Base-by-base conservation (phyloP, 2,888 invertebrate species). In the Acrobeloides nanus region DNA sequence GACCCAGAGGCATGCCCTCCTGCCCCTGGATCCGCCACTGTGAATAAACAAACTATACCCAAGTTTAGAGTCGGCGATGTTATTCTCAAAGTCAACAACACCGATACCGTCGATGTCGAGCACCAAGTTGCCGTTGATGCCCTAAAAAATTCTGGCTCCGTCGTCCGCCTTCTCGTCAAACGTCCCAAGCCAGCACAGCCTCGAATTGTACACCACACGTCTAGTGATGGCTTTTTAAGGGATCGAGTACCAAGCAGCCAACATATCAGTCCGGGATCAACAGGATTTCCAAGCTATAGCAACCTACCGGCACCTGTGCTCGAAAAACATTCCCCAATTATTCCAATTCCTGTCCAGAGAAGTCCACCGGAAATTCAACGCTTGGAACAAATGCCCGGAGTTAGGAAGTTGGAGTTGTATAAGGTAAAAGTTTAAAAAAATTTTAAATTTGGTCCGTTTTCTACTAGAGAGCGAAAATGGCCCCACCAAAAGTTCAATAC, bases 101-200 rank as follows among this genome's bases (percentile, higher is more conserved):
- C 85, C 43, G 83, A 84, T 68, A 87, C 92, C 58, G 86, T 87
- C 63, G 86, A 89, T 76, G 92, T 93, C 55, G 85, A 87, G 49
- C 97, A 97, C 76, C 86, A 89, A 38, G 82, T 85, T 48, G 93
- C 95, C 53, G 97, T 97, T 43, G 90, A 93, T 73, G 95, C 93
- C 44, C 82, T 97, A 67, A 97, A 95, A 80, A 84, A 84, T 75
- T 92, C 95, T 53, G 95, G 95, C 67, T 60, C 53, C 18, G 55
- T 58, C 26, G 59, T 58, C 24, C 38, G 59, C 17, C 38, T 58
- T 34, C 54, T 58, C 32, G 61, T 57, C 10, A 57, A 62, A 53
- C 57, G 58, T n/a, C 48, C 38, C n/a, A 62, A 59, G 24, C 38
- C 44, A 17, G 26, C 18, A 18, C 33, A 10, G 32, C 48, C 26